Percentiles rank a stretch among this genome's conserved stretches.
Conservation (phyloP, 2,113 vertebrate genomes). For the Gobius niger region DNA sequence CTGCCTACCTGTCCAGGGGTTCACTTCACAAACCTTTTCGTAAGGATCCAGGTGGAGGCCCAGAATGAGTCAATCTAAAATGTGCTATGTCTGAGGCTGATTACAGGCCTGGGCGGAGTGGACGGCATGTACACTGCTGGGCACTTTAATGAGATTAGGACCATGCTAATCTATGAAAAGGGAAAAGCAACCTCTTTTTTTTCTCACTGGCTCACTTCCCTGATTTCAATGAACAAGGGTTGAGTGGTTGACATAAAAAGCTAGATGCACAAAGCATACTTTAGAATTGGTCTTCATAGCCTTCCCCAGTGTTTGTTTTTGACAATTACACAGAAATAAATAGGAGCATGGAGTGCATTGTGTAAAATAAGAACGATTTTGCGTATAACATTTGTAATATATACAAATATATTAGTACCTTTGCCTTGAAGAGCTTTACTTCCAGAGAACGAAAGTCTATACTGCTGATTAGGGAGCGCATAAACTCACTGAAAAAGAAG, state of each 20-base stretch:
- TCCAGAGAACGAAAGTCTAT: slow-evolving; percentile 72
- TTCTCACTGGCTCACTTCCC: slow-evolving; percentile 39
- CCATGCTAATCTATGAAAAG: slow-evolving; percentile 77
- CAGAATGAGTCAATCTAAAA: slow-evolving; percentile 61
- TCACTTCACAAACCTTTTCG: slow-evolving; percentile 61
- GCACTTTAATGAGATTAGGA: slow-evolving; percentile 80
- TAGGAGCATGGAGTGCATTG: slow-evolving; percentile 16
- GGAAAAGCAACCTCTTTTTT: slow-evolving; percentile 56
- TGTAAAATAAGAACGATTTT: background rate
- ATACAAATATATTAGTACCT: slow-evolving; percentile 55
- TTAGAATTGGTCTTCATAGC: slow-evolving; percentile 70
- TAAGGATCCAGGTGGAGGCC: slow-evolving; percentile 58
- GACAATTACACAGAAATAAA: slow-evolving; percentile 61
- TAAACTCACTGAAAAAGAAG: slow-evolving; percentile 63
- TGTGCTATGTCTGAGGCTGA: slow-evolving; percentile 70
- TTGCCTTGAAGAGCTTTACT: slow-evolving; percentile 74
- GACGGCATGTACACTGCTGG: slow-evolving; percentile 69
- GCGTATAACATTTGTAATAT: no score
- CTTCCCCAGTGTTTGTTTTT: slow-evolving; percentile 67
- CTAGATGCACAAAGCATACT: slow-evolving; percentile 63
- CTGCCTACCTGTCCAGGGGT: slow-evolving; percentile 62
- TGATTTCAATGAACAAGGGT: slow-evolving; percentile 63
- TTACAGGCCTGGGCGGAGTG: slow-evolving; percentile 68
- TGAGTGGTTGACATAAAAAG: slow-evolving; percentile 47
- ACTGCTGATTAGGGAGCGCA: slow-evolving; percentile 68